phyloP scores from a whole-genome alignment of 2,888 invertebrate genomes.

The Chrysolina oricalcia region DNA sequence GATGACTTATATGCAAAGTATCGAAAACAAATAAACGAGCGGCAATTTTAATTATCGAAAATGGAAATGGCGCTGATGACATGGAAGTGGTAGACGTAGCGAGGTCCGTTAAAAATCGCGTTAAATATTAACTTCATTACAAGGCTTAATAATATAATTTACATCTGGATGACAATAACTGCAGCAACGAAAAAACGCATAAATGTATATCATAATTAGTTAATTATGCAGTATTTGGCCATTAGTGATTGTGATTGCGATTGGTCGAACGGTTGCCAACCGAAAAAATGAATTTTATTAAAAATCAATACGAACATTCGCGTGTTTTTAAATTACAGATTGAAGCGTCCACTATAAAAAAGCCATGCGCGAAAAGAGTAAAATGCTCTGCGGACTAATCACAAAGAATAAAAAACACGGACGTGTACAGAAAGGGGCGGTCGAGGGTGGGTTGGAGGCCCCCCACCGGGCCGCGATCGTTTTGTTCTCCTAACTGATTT shows the following conservation, averaged over 20 bases:
- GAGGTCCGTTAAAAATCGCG: conserved; percentile 52
- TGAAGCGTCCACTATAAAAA: conserved; percentile 71
- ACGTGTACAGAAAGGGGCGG: conserved; percentile 64
- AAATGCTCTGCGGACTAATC: conserved; percentile 72
- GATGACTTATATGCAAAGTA: conserved; percentile 20
- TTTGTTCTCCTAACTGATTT: conserved; percentile 72
- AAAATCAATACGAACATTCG: conserved; percentile 72
- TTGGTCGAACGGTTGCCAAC: conserved; percentile 71
- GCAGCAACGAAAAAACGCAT: conserved; percentile 64
- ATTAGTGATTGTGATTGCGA: conserved; percentile 70
- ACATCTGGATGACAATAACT: conserved; percentile 62
- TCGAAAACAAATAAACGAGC: conserved; percentile 18
- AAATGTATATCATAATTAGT: conserved; percentile 72
- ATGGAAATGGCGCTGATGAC: conserved; percentile 41
- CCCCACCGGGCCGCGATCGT: conserved; percentile 59
- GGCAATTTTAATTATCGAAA: conserved; percentile 49
- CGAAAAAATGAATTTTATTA: conserved; percentile 73
- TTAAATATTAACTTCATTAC: conserved; percentile 61
- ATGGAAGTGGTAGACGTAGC: conserved; percentile 19
- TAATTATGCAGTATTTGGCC: conserved; percentile 71
- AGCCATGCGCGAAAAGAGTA: conserved; percentile 73
- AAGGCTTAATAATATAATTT: conserved; percentile 63
- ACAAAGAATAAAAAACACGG: conserved; percentile 72
- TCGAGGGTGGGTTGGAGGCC: conserved; percentile 48
- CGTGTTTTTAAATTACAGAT: conserved; percentile 73